Percentiles rank a stretch among this genome's conserved stretches.
These are phyloP conservation scores for Amblyopsis hoosieri DNA, from an alignment of 2,797 vertebrate species.

Conservation along the genomic window DNA sequence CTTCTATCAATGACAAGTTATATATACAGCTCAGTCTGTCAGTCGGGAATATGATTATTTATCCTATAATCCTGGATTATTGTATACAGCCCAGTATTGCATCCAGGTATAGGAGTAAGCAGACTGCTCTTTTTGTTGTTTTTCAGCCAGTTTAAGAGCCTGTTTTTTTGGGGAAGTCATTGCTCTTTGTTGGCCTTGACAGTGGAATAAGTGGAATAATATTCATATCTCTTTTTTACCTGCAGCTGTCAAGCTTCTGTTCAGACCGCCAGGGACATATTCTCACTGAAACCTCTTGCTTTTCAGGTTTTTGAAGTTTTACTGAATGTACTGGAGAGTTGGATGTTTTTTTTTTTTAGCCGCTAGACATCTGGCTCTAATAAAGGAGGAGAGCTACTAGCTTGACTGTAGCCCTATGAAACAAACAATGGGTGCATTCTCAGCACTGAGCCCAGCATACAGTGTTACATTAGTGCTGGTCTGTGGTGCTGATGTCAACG, in stretches of 20 bases:
- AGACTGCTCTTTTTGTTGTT: conserved; percentile 13
- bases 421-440: conserved; percentile 56
- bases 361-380: conserved; percentile 56
- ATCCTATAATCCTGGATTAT: conserved; percentile 4
- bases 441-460: conserved; percentile 21
- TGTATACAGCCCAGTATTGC: no score
- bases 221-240: conserved; percentile 1
- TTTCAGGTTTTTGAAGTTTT: conserved; percentile 10
- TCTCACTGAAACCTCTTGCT: neutral
- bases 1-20: conserved; percentile 45
- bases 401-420: conserved; percentile 22
- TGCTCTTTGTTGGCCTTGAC: conserved; percentile 16
- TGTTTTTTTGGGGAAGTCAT: conserved; percentile 27
- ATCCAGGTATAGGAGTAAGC: neutral
- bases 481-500: conserved; percentile 43
- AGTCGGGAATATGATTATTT: conserved; percentile 33
- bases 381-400: conserved; percentile 33
- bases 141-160: conserved; percentile 24
- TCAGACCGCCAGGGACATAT: conserved; percentile 6
- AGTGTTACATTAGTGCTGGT: conserved; percentile 17
- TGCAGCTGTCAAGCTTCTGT: neutral
- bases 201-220: neutral
- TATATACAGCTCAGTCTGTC: conserved; percentile 12
- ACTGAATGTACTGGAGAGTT: conserved; percentile 12
- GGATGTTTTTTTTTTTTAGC: neutral